Evolutionary conservation across 1,140 invertebrate genomes (phyloP).

Genomic region (Proales similis): DNA sequence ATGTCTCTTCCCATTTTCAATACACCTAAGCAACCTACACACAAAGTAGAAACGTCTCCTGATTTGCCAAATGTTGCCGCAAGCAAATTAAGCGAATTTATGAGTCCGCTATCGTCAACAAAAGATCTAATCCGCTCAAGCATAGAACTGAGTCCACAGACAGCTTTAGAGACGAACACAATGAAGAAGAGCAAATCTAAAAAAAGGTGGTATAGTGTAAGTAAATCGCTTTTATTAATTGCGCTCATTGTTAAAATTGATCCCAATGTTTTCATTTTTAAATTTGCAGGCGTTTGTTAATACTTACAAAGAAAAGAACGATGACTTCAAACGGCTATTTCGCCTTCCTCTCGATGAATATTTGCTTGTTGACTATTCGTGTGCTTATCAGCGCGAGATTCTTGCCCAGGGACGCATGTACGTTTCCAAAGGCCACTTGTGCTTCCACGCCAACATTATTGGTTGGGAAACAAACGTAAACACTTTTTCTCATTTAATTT

Average conservation of each 20-base stretch:
- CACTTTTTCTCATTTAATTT: constrained; percentile 38
- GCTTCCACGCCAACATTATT: constrained; percentile 91
- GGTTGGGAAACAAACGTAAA: constrained; percentile 74
- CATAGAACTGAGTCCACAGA: too few species aligned
- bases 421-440: constrained; percentile 82
- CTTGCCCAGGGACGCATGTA: constrained; percentile 82
- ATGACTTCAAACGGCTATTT: constrained; percentile 84
- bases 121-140: too few species aligned
- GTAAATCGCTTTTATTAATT: background rate
- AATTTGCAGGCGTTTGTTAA: constrained; percentile 21
- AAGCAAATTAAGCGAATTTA: too few species aligned
- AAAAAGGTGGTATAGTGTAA: constrained; percentile 38
- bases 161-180: too few species aligned
- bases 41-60: too few species aligned
- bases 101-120: too few species aligned
- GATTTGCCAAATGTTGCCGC: too few species aligned
- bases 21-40: too few species aligned
- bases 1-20: too few species aligned
- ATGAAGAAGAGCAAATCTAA: constrained; percentile 23
- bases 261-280: background rate
- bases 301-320: constrained; percentile 57
- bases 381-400: constrained; percentile 87
- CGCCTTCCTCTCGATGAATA: constrained; percentile 81
- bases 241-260: background rate
- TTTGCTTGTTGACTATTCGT: constrained; percentile 65